phyloP scores from a whole-genome alignment of 2,797 vertebrate species.

The Denticeps clupeoides region DNA sequence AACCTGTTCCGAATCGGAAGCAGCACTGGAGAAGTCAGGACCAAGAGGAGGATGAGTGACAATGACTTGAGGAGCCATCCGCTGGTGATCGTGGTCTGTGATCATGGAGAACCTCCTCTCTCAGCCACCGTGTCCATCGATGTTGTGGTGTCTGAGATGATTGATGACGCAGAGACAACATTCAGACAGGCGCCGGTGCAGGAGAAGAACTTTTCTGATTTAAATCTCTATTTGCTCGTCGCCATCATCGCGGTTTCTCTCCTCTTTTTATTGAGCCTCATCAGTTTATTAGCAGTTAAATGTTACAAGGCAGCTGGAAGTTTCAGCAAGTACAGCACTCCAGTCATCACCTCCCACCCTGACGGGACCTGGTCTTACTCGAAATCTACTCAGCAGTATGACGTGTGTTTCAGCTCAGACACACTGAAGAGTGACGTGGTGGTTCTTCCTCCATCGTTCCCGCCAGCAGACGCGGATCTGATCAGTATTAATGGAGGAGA shows the following conservation, averaged over 20 bases:
- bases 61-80: constrained; percentile 33
- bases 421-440: constrained; percentile 34
- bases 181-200: constrained; percentile 16
- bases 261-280: constrained; percentile 27
- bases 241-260: constrained; percentile 23
- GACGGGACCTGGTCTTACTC: constrained; percentile 39
- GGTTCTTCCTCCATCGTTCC: constrained; percentile 17
- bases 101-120: constrained; percentile 42
- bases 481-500: constrained; percentile 35
- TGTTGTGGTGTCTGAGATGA: constrained; percentile 31
- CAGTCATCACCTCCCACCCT: constrained; percentile 28
- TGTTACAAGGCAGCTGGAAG: constrained; percentile 15
- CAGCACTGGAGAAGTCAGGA: constrained; percentile 33
- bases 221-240: constrained; percentile 32
- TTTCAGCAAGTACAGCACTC: constrained; percentile 25
- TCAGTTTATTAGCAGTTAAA: constrained; percentile 24
- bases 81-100: constrained; percentile 43
- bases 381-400: constrained; percentile 41
- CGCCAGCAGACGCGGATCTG: constrained; percentile 11
- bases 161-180: constrained; percentile 18
- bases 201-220: constrained; percentile 25
- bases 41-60: constrained; percentile 35
- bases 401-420: constrained; percentile 39
- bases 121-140: constrained; percentile 37
- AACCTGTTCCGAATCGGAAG: constrained; percentile 36